Evolutionary conservation across 2,888 invertebrate genomes (phyloP).

Genomic region (Agonum fuliginosum): DNA sequence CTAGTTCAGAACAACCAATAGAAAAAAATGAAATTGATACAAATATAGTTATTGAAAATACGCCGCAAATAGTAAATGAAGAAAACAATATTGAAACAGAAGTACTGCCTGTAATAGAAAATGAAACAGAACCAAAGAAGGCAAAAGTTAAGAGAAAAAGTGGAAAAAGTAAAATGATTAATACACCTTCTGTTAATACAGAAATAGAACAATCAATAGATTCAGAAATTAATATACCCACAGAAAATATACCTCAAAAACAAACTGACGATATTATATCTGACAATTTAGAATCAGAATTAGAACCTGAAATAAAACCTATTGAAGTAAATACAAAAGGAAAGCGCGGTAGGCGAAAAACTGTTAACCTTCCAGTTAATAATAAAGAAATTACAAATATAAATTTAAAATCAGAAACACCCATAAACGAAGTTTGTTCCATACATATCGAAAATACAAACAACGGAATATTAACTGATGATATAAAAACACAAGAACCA

Average conservation of each 20-base stretch:
- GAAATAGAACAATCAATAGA: background rate
- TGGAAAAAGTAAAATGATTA: background rate
- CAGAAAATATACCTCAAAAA: background rate
- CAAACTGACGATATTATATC: background rate
- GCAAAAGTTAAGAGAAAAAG: slow-evolving; percentile 37
- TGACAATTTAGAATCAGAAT: no score
- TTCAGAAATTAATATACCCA: background rate
- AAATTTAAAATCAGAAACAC: no score
- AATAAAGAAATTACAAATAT: no score
- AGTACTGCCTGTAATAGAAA: background rate
- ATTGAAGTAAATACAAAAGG: slow-evolving; percentile 1
- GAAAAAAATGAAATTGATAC: background rate
- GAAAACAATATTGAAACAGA: background rate
- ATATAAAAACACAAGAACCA: no score
- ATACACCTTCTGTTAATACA: background rate
- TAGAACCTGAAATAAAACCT: background rate
- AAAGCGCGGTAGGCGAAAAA: slow-evolving; percentile 1
- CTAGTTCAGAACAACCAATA: slow-evolving; percentile 1
- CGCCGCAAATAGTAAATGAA: background rate
- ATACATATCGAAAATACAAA: no score
- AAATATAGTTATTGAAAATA: background rate
- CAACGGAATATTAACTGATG: no score
- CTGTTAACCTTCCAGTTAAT: background rate
- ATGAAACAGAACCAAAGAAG: background rate
- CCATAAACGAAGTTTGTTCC: background rate